Base-by-base conservation (phyloP, 2,113 vertebrate species). In the Cacatua alba region DNA sequence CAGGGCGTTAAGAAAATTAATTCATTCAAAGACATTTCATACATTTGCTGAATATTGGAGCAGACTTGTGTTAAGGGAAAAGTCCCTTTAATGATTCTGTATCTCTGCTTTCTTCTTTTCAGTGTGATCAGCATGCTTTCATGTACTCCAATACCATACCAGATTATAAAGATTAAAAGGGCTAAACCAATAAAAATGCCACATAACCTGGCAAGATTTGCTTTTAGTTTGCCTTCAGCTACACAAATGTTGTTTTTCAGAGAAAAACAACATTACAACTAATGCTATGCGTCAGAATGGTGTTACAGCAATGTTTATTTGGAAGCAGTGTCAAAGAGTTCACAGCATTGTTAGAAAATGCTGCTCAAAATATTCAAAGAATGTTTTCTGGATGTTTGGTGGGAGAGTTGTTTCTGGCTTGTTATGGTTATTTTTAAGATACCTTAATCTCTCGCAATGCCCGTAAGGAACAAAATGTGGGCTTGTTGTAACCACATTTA, bases 371-470 rank as follows among this genome's bases (percentile, higher is more conserved):
- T 95, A 96, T 96, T 84, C 67, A 53, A 90, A 82, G 92, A 97
- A 98, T 77, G 85, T 44, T 46, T 96, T 94, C 92, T 83, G 37
- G 72, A 79, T 25, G 23, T 94, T 96, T 7, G 16, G 91, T 84
- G 23, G 13, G 96, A 97, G 92, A 85, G 87, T 74, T 86, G 77
- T 78, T 95, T 88, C 95, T 97, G 84, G 88, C 89, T 90, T 72
- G 59, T 57, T 65, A 39, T 28, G 13, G 92, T 92, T 96, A 96
- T 97, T 97, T 98, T 97, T 93, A 96, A 97, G 95, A 96, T 89
- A 97, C 97, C 97, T 98, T 97, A 91, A 92, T 95, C 94, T 93
- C 91, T 91, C 82, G 82, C 39, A 46, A 51, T 93, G 91, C 92
- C 43, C 4, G 7, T 60, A 86, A 90, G 52, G 68, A 96, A 85